A percentile compares a stretch with the other conserved stretches of the same genome.
Conservation (phyloP, 2,797 vertebrate genomes). For the Sebastes miniatus region DNA sequence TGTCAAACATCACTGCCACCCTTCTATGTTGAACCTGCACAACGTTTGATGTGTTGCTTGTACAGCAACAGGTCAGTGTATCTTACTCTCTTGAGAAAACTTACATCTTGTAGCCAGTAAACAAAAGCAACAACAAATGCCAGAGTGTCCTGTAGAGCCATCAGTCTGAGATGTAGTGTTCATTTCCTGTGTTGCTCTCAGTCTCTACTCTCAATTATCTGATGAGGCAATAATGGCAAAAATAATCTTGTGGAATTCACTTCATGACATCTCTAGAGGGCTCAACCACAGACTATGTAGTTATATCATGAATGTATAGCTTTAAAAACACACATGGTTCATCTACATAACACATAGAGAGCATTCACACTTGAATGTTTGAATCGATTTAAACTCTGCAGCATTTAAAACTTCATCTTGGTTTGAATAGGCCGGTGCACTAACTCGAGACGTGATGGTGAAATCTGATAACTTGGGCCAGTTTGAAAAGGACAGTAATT, state of each 20-base stretch:
- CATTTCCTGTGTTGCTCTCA: not conserved
- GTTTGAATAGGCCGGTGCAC: not conserved
- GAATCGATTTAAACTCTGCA: not conserved
- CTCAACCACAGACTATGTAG: not conserved
- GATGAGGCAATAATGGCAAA: too few species aligned
- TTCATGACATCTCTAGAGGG: not conserved
- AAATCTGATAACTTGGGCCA: not conserved
- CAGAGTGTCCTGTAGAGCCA: too few species aligned
- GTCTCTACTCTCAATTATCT: not conserved
- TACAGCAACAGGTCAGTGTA: not conserved
- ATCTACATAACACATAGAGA: too few species aligned
- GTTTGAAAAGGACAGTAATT: not conserved
- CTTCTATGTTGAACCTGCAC: not conserved
- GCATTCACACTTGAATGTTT: too few species aligned
- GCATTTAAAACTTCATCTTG: not conserved
- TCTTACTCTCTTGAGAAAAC: not conserved
- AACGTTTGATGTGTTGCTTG: not conserved
- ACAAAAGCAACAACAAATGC: not conserved
- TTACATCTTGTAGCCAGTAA: not conserved
- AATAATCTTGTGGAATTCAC: not conserved
- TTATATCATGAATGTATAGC: not conserved
- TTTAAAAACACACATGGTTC: too few species aligned
- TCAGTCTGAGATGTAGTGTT: not conserved
- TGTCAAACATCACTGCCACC: too few species aligned
- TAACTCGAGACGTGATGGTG: not conserved